Evolutionary conservation across 2,113 vertebrate genomes (phyloP).

Genomic region (Atlantisia rogersi): DNA sequence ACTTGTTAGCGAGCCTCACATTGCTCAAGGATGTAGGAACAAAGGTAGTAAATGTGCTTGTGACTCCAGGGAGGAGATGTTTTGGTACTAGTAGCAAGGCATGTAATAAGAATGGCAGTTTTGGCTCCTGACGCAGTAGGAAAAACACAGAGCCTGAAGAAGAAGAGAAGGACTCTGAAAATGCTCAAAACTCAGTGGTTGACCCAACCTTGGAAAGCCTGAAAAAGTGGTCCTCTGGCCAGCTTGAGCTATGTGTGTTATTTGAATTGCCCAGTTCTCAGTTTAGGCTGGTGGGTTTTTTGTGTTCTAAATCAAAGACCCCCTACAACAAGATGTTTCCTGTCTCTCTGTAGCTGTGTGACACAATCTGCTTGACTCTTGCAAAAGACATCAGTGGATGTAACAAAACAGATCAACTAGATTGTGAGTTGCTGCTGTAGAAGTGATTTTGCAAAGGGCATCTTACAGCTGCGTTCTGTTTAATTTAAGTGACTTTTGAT

Average conservation of each 20-base stretch:
- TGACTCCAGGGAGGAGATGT: background rate
- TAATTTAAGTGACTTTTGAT: background rate
- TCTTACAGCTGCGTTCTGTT: background rate
- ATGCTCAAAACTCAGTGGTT: background rate
- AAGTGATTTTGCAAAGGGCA: background rate
- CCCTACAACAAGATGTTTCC: background rate
- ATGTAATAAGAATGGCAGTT: background rate
- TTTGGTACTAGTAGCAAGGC: background rate
- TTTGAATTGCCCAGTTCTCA: background rate
- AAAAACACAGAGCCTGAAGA: background rate
- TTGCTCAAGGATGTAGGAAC: background rate
- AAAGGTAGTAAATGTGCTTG: background rate
- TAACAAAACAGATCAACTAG: background rate
- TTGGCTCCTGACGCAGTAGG: background rate
- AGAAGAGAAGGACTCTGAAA: background rate
- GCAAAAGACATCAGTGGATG: background rate
- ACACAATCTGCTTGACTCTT: background rate
- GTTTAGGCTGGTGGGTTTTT: background rate
- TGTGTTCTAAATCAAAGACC: background rate
- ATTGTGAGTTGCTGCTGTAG: background rate
- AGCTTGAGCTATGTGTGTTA: fast-evolving
- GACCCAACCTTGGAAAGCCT: background rate
- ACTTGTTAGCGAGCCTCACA: background rate
- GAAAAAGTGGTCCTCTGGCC: background rate
- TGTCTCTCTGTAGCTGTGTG: background rate